Percentiles rank a stretch among this genome's conserved stretches.
These are phyloP conservation scores for Sinosuthora webbiana DNA, from an alignment of 2,113 vertebrate species.

Conservation along the genomic window DNA sequence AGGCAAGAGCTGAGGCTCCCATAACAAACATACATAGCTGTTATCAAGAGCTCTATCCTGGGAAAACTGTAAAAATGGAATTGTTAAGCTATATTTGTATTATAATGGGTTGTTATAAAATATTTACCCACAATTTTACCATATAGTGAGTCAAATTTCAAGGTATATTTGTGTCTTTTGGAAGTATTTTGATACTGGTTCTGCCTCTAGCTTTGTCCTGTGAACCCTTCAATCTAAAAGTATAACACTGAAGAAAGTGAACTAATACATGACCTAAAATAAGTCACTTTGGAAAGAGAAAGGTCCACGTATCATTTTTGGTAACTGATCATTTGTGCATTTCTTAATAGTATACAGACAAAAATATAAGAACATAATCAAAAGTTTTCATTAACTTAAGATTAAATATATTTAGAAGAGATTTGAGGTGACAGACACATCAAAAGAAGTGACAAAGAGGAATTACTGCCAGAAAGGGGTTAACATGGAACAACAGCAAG, in stretches of 20 bases:
- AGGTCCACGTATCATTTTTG: not conserved
- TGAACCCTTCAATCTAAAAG: not conserved
- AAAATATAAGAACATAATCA: not conserved
- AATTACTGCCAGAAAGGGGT: not conserved
- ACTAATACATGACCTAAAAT: not conserved
- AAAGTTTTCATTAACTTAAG: not conserved
- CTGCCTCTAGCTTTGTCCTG: not conserved
- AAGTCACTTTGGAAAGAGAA: not conserved
- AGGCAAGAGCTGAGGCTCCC: not conserved
- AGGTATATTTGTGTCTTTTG: not conserved
- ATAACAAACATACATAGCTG: not conserved
- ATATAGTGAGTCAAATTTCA: not conserved
- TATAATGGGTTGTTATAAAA: not conserved
- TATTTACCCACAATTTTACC: not conserved
- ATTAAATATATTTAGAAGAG: not conserved
- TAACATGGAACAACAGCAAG: not conserved
- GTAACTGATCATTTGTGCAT: not conserved
- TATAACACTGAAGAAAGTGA: not conserved
- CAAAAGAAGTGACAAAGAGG: not conserved
- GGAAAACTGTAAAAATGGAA: not conserved
- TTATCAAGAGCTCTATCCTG: not conserved
- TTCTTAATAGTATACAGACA: not conserved
- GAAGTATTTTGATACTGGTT: not conserved
- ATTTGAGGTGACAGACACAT: not conserved
- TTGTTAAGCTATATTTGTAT: not conserved